Evolutionary conservation across 2,113 vertebrate genomes (phyloP).

Genomic region (Lagopus leucura): DNA sequence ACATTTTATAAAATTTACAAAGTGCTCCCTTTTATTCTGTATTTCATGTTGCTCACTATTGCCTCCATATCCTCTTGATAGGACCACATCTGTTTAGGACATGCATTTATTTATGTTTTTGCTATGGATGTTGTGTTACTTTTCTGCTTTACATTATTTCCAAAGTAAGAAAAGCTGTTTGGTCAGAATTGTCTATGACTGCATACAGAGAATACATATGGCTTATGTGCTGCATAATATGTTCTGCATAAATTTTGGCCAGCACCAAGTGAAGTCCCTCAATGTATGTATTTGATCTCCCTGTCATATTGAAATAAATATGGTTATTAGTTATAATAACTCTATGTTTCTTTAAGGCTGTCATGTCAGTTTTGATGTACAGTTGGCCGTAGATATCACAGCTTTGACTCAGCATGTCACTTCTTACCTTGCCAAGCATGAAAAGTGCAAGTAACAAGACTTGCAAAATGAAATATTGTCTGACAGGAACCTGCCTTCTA

Average conservation of each 20-base stretch:
- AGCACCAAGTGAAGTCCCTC: not conserved
- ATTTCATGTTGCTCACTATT: not conserved
- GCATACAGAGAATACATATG: not conserved
- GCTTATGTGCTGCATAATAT: not conserved
- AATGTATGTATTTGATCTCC: not conserved
- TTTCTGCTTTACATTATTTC: not conserved
- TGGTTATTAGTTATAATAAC: not conserved
- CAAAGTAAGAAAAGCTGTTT: not conserved
- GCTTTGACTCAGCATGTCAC: conserved; percentile 26
- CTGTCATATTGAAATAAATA: not conserved
- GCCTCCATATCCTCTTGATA: not conserved
- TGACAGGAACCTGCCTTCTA: not conserved
- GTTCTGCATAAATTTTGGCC: not conserved
- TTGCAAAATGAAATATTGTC: conserved; percentile 23
- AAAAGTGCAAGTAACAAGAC: not conserved
- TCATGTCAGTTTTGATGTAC: not conserved
- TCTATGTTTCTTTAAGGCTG: not conserved
- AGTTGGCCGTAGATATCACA: not conserved
- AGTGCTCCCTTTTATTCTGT: not conserved
- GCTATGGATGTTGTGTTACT: not conserved
- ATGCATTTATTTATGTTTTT: not conserved
- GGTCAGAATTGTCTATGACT: not conserved
- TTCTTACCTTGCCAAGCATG: conserved; percentile 10
- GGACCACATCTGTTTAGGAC: not conserved
- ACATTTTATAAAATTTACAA: not conserved